These are phyloP conservation scores for Chaenogobius annularis DNA, from an alignment of 2,113 vertebrate species.

Conservation along the genomic window DNA sequence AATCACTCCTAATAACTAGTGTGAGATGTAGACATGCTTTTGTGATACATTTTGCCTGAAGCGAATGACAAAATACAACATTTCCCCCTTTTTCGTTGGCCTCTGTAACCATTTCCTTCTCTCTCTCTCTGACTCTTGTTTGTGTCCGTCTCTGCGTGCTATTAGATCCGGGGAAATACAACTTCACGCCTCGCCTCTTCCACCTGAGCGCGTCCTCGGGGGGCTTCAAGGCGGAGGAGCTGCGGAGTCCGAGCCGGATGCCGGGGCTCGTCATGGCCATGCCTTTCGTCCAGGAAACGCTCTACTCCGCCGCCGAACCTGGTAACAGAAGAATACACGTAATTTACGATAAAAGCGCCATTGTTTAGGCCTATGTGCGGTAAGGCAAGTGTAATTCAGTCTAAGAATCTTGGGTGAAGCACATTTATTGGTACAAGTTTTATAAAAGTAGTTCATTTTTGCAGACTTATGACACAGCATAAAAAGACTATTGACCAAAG, in stretches of 20 bases:
- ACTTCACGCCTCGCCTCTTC: slow-evolving; percentile 80
- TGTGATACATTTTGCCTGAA: too few species aligned
- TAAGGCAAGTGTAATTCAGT: too few species aligned
- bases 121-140: neutral
- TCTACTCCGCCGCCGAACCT: slow-evolving; percentile 72
- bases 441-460: neutral
- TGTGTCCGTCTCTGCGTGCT: neutral
- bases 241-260: slow-evolving; percentile 56
- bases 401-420: neutral
- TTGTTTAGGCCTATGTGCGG: neutral
- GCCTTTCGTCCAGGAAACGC: slow-evolving; percentile 77
- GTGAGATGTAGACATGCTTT: too few species aligned
- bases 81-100: neutral
- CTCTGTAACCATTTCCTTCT: fast-evolving
- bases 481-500: neutral
- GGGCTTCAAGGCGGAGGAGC: slow-evolving; percentile 66
- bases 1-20: too few species aligned
- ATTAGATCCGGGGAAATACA: slow-evolving; percentile 79
- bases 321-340: slow-evolving; percentile 46
- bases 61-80: neutral
- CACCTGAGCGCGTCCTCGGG: slow-evolving; percentile 70
- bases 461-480: neutral
- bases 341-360: too few species aligned
- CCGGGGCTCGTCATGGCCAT: slow-evolving; percentile 68
- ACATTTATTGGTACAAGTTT: neutral